phyloP scores from a whole-genome alignment of 2,888 invertebrate genomes.

The Drosophila acutilabella region DNA sequence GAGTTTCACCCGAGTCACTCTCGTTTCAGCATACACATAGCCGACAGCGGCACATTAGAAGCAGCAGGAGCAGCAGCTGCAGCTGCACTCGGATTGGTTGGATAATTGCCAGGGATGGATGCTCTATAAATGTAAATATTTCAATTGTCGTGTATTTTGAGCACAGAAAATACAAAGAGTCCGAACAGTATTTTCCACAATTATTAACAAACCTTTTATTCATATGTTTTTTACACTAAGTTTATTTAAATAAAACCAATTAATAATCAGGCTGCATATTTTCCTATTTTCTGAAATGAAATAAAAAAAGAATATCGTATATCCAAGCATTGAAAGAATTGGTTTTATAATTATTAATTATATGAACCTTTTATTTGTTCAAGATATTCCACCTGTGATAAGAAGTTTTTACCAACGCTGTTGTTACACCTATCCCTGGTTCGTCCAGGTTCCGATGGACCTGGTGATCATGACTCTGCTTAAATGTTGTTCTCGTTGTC shows the following conservation, averaged over 20 bases:
- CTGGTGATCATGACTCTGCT: conserved; percentile 59
- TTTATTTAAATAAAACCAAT: too few species aligned
- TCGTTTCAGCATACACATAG: conserved; percentile 63
- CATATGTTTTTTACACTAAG: too few species aligned
- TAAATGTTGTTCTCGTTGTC: conserved; percentile 48
- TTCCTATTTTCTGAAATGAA: too few species aligned
- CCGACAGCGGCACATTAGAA: conserved; percentile 14
- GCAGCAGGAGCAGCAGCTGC: conserved; percentile 17
- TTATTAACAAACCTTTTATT: too few species aligned
- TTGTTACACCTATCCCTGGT: conserved; percentile 37
- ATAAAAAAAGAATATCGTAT: too few species aligned
- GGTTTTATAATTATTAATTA: too few species aligned
- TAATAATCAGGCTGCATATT: too few species aligned
- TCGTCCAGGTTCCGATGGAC: conserved; percentile 43
- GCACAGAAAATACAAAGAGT: too few species aligned
- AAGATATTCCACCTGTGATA: neutral
- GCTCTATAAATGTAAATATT: neutral
- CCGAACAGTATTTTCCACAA: too few species aligned
- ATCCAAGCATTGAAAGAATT: too few species aligned
- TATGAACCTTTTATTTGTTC: too few species aligned
- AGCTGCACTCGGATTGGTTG: conserved; percentile 70
- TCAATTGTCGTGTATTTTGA: neutral
- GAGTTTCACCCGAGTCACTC: conserved; percentile 70
- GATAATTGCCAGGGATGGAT: conserved; percentile 42
- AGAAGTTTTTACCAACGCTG: neutral